Percentiles rank a stretch among this genome's conserved stretches.
Evolutionary conservation across 23 tunicate genomes (phyloP).

Genomic region (Aplidium turbinatum): DNA sequence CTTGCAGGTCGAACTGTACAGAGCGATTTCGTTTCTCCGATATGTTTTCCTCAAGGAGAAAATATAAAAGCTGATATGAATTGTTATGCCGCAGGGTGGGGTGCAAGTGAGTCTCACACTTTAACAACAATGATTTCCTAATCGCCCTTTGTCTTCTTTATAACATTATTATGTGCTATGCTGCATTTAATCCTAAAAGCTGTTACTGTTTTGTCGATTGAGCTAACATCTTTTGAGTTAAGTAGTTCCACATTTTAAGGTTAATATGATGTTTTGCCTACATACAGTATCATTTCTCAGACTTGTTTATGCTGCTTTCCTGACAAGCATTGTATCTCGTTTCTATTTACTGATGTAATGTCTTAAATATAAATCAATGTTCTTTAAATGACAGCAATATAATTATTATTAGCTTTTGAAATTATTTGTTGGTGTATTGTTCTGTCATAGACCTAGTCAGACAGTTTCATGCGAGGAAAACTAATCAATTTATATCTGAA

Average conservation of each 20-base stretch:
- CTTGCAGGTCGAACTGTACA: not conserved
- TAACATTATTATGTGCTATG: too few species aligned
- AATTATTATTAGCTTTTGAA: not conserved
- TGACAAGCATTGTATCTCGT: not conserved
- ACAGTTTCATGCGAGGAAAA: too few species aligned
- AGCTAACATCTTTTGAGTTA: too few species aligned
- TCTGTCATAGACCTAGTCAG: not conserved
- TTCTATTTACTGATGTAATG: not conserved
- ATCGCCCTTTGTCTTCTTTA: too few species aligned
- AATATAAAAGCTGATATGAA: conserved; percentile 1
- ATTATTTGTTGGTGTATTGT: not conserved
- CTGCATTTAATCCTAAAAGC: not conserved
- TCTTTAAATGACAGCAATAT: not conserved
- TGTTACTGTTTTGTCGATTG: not conserved
- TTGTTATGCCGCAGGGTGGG: conserved; percentile 55
- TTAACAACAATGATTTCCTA: too few species aligned
- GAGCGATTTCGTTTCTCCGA: not conserved
- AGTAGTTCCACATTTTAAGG: too few species aligned
- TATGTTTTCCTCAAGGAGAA: conserved; percentile 48
- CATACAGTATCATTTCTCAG: too few species aligned
- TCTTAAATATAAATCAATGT: not conserved
- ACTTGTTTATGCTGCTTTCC: too few species aligned
- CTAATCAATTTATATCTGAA: too few species aligned
- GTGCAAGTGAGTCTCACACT: conserved; percentile 17
- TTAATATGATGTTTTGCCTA: too few species aligned